These are phyloP conservation scores for Notarius quadriscutis DNA, from an alignment of 2,113 vertebrate species.

Conservation along the genomic window DNA sequence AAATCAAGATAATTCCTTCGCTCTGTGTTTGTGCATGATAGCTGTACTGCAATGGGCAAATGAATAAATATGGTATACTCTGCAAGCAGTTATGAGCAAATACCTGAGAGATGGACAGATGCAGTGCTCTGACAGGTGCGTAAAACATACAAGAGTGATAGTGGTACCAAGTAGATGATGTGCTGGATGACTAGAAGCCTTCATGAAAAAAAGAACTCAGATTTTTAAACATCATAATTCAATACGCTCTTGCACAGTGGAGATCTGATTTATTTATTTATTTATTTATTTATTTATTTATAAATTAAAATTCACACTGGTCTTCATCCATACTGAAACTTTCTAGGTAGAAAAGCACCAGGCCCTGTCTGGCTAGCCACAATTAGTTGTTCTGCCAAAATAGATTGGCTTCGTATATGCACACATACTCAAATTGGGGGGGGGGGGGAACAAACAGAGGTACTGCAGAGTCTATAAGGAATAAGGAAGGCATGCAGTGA, in stretches of 20 bases:
- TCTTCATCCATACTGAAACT: not conserved
- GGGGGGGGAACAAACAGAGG: conserved; percentile 36
- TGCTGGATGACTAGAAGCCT: not conserved
- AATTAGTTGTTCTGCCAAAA: conserved; percentile 28
- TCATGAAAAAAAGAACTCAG: not conserved
- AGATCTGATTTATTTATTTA: not conserved
- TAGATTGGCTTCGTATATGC: conserved; percentile 24
- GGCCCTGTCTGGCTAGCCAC: conserved; percentile 29
- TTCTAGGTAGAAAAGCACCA: conserved; percentile 19
- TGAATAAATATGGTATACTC: conserved; percentile 6
- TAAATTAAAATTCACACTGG: conserved; percentile 1
- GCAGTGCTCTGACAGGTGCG: not conserved
- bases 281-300: not conserved
- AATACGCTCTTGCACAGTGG: not conserved
- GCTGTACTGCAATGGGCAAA: conserved; percentile 11
- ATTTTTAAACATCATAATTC: not conserved
- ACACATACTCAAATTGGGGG: conserved; percentile 17
- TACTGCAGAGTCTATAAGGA: conserved; percentile 32
- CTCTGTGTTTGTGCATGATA: conserved; percentile 27
- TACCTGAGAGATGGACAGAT: not conserved
- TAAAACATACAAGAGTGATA: not conserved
- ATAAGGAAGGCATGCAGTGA: conserved; percentile 33
- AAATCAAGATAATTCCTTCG: not conserved
- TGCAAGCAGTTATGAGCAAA: conserved; percentile 20
- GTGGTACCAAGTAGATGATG: not conserved